Conservation (phyloP, 1,140 invertebrate species). For the Laupala kohalensis region DNA sequence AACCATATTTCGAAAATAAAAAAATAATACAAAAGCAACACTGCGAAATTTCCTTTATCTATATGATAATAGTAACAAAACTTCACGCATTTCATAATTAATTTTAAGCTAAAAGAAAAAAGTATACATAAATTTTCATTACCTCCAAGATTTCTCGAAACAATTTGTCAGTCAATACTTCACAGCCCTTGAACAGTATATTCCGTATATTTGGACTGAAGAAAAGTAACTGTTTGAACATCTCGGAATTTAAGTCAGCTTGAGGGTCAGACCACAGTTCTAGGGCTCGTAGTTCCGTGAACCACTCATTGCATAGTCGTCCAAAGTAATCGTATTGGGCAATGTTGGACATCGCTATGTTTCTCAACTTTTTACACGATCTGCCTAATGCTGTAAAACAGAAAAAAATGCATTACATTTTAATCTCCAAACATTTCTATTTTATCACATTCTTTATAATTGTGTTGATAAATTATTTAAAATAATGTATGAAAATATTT, state of each 20-base stretch:
- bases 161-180: slow-evolving; percentile 20
- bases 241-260: slow-evolving; percentile 18
- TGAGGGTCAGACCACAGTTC: slow-evolving; percentile 26
- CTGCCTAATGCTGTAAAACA: slow-evolving; percentile 21
- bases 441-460: no score
- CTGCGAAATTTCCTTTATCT: no score
- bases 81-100: no score
- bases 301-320: slow-evolving; percentile 15
- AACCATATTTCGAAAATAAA: no score
- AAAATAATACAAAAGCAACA: no score
- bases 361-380: slow-evolving; percentile 22
- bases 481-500: no score
- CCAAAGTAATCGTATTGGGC: slow-evolving; percentile 17
- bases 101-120: no score
- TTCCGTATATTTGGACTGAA: slow-evolving; percentile 21
- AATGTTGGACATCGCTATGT: slow-evolving; percentile 25
- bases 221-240: slow-evolving; percentile 23
- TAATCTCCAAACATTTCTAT: no score
- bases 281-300: slow-evolving; percentile 20
- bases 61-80: no score
- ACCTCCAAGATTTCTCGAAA: slow-evolving; percentile 24
- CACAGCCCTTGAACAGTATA: slow-evolving; percentile 23
- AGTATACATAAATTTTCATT: slow-evolving; percentile 8
- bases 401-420: no score
- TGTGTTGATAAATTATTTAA: no score